These are phyloP conservation scores for Catostylus mosaicus DNA, from an alignment of 30 jellyfish, hydroid and myxozoan genomes.

Conservation along the genomic window DNA sequence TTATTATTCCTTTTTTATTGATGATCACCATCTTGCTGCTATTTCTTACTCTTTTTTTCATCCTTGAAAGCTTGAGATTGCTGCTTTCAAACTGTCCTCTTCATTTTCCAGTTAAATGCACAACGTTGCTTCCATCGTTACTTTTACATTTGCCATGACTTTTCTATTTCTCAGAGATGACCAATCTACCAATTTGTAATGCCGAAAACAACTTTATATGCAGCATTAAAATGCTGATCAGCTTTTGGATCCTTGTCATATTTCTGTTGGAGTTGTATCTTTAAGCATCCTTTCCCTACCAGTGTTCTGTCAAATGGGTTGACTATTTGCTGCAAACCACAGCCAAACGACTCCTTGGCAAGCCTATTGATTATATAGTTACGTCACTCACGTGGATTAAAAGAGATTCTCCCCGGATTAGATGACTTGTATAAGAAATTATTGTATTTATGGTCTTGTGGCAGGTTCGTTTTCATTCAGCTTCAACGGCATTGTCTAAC, in stretches of 20 bases:
- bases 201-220: neutral
- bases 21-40: no score
- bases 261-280: neutral
- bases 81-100: no score
- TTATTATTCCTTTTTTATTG: no score
- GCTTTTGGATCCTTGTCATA: neutral
- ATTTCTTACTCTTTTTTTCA: no score
- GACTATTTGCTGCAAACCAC: neutral
- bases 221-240: neutral
- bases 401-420: neutral
- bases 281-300: neutral
- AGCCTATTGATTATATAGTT: neutral
- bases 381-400: neutral
- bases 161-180: neutral
- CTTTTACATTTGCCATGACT: neutral
- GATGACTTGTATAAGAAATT: neutral
- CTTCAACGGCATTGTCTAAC: constrained; percentile 11
- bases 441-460: neutral
- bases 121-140: neutral
- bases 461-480: constrained; percentile 43
- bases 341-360: neutral
- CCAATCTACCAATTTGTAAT: neutral
- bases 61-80: no score
- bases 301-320: neutral
- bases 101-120: no score